phyloP scores from a whole-genome alignment of 1,140 invertebrate genomes.

The Lanistes nyassanus region DNA sequence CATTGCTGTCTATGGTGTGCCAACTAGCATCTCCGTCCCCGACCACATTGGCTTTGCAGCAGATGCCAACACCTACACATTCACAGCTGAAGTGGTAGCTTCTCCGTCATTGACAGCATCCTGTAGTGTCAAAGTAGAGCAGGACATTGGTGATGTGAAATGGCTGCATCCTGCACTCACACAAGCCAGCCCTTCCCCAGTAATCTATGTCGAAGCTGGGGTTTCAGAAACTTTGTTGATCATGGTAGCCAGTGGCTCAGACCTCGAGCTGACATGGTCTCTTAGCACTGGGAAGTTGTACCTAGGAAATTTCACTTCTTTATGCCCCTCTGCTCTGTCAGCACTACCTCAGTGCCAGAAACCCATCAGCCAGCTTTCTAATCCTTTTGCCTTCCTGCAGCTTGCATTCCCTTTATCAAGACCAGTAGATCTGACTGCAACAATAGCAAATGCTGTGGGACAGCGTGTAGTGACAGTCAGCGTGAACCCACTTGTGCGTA shows the following conservation, averaged over 20 bases:
- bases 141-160: conserved; percentile 25
- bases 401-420: conserved; percentile 19
- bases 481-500: conserved; percentile 10
- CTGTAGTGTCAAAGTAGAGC: conserved; percentile 26
- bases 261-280: conserved; percentile 29
- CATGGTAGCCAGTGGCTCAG: conserved; percentile 32
- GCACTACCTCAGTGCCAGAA: conserved; percentile 22
- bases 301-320: conserved; percentile 10
- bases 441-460: conserved; percentile 25
- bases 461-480: conserved; percentile 14
- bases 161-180: conserved; percentile 36
- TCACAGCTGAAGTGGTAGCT: conserved; percentile 1
- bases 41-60: conserved; percentile 15
- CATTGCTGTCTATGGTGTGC: conserved; percentile 23
- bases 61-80: conserved; percentile 24
- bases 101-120: neutral
- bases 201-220: conserved; percentile 30
- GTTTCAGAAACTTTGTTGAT: conserved; percentile 21
- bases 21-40: neutral
- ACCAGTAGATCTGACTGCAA: conserved; percentile 17
- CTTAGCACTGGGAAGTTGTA: conserved; percentile 11
- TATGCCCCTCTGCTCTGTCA: conserved; percentile 24
- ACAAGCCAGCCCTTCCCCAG: neutral
- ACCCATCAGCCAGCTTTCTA: conserved; percentile 25
- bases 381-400: conserved; percentile 32